Evolutionary conservation across 2,113 vertebrate species (phyloP).

Genomic region (Mohoua ochrocephala): DNA sequence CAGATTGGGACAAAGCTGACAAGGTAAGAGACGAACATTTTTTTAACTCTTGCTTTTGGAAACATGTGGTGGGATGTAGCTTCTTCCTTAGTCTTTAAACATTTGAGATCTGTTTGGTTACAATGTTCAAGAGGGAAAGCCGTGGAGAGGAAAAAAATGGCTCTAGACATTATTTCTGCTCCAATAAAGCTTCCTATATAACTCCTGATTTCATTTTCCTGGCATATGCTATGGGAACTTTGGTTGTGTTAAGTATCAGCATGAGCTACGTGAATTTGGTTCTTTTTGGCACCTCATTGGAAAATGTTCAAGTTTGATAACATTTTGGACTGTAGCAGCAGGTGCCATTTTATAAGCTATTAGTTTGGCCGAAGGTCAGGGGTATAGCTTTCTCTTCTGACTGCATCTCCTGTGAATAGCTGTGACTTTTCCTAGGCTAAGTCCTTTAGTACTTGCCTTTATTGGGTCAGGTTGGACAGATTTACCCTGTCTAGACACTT

Average conservation of each 20-base stretch:
- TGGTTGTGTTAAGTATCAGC: background rate
- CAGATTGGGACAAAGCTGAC: constrained; percentile 97
- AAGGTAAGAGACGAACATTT: constrained; percentile 71
- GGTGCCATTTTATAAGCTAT: background rate
- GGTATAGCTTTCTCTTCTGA: background rate
- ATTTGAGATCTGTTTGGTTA: background rate
- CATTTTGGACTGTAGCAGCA: background rate
- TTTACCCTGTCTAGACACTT: background rate
- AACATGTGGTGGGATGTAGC: background rate
- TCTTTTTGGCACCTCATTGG: background rate
- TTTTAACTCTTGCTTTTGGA: background rate
- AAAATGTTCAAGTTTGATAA: background rate
- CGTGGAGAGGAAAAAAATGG: too few relatives aligned
- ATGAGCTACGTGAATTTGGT: background rate
- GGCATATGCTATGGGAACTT: background rate
- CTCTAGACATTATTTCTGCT: background rate
- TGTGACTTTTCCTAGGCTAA: background rate
- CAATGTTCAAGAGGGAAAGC: background rate
- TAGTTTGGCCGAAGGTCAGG: background rate
- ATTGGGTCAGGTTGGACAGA: background rate
- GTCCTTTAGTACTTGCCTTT: background rate
- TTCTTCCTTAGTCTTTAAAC: background rate
- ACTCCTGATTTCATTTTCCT: background rate
- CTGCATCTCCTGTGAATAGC: background rate
- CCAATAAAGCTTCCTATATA: background rate